Conservation (phyloP, 2,888 invertebrate genomes). For the Timema cristinae region DNA sequence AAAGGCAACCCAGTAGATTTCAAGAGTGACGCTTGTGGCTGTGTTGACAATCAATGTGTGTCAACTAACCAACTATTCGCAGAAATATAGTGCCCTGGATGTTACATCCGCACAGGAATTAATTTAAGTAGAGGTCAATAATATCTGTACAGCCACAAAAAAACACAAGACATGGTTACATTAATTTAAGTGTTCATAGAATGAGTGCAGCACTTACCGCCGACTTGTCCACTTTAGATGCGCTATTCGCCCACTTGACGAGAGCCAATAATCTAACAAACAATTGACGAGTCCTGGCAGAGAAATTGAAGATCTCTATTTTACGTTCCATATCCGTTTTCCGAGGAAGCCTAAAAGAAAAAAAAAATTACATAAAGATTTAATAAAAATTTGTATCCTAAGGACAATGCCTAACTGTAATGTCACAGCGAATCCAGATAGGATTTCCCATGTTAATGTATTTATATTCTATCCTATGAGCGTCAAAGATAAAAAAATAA, state of each 20-base stretch:
- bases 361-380: constrained; percentile 19
- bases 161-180: no score
- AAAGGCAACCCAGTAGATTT: no score
- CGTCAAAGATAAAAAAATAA: not conserved
- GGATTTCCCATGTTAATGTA: no score
- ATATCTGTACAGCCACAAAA: no score
- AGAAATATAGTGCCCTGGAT: no score
- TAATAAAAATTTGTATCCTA: not conserved
- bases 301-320: constrained; percentile 96
- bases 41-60: no score
- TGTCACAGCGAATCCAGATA: no score
- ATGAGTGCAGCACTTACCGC: constrained; percentile 57
- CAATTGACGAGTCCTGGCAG: constrained; percentile 88
- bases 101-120: no score
- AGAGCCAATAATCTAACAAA: constrained; percentile 92
- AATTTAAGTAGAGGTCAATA: no score
- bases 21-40: no score
- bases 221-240: constrained; percentile 97
- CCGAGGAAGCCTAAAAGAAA: constrained; percentile 71
- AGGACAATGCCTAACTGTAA: not conserved
- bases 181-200: no score
- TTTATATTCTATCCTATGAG: not conserved
- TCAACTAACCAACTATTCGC: no score
- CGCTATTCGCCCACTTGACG: constrained; percentile 98
- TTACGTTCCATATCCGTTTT: constrained; percentile 99